Base-by-base conservation (phyloP, 2,888 invertebrate species). In the Choreutis nemorana region DNA sequence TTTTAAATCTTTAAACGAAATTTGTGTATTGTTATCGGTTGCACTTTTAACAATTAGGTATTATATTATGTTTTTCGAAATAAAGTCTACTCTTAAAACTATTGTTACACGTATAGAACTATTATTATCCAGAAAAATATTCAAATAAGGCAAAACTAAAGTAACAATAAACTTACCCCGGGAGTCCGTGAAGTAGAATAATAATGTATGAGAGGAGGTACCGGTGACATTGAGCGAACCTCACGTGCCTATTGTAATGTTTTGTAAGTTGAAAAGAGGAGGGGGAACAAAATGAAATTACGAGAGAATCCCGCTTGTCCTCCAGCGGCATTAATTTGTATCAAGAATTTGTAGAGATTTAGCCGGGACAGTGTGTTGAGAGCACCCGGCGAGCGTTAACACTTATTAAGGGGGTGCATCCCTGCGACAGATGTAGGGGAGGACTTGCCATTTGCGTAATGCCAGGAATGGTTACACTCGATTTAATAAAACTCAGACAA, bases 371-470 rank as follows among this genome's bases (percentile, higher is more conserved):
- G 60, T 66, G 70, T 68, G 73, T 70, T 70, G 65, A 59, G 67
- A 67, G 67, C 75, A 71, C 72, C 64, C 70, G 73, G 72, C 71
- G 67, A 72, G 66, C 75, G 73, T 77, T 75, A 73, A 75, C 77
- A 75, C 77, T 75, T 77, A 78, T 78, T 77, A 77, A 75, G 77
- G 75, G 73, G 75, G 72, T 75, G 77, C 78, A 78, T 78, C 77
- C 65, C 71, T 57, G 71, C 77, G 75, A 77, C 77, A 77, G 77
- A 78, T 75, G 78, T 77, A 75, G 68, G 77, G 78, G 77, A 68
- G 75, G 72, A 53, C 60, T 64, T 67, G 66, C 73, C 77, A 75
- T 77, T 77, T 77, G 72, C 75, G 71, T 77, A 77, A 78, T 73
- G 73, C 66, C 59, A 72, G 71, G 71, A 77, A 75, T 75, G 75